These are phyloP conservation scores for Strigamia crassipes DNA, from an alignment of 2,888 invertebrate genomes.

Conservation along the genomic window DNA sequence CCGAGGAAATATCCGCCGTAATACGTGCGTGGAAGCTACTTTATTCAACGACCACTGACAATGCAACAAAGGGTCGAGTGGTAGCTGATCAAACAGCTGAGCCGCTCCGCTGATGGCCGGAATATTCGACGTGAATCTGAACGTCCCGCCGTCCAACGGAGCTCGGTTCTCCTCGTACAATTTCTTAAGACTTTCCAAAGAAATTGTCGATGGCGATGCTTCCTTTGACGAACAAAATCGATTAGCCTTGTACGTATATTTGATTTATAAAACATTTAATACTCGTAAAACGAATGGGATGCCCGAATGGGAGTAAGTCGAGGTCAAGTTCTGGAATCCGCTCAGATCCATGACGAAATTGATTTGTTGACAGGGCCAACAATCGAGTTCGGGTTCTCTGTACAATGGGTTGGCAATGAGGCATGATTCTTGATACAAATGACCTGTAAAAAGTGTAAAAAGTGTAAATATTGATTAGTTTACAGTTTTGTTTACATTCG, in stretches of 20 bases:
- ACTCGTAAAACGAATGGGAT: conserved; percentile 66
- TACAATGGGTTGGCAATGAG: conserved; percentile 82
- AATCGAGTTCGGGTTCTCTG: conserved; percentile 78
- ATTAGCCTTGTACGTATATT: too few species aligned
- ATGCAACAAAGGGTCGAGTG: conserved; percentile 53
- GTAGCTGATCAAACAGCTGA: background rate
- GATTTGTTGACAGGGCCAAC: conserved; percentile 78
- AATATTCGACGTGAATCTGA: conserved; percentile 62
- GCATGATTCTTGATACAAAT: conserved; percentile 81
- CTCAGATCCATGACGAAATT: conserved; percentile 71
- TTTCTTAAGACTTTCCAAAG: conserved; percentile 64
- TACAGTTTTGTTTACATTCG: background rate
- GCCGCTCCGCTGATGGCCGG: background rate
- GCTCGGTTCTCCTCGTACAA: conserved; percentile 67
- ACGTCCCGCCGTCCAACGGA: conserved; percentile 69
- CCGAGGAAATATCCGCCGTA: conserved; percentile 74
- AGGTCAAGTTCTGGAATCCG: conserved; percentile 63
- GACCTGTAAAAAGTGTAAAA: conserved; percentile 54
- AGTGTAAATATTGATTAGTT: too few species aligned
- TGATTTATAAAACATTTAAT: conserved; percentile 50
- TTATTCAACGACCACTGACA: conserved; percentile 64
- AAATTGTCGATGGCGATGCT: conserved; percentile 64
- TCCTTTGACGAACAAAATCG: conserved; percentile 62
- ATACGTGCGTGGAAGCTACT: conserved; percentile 72
- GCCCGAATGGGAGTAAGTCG: conserved; percentile 63